Base-by-base conservation (phyloP, 2,888 invertebrate species). In the Julus scanicus region DNA sequence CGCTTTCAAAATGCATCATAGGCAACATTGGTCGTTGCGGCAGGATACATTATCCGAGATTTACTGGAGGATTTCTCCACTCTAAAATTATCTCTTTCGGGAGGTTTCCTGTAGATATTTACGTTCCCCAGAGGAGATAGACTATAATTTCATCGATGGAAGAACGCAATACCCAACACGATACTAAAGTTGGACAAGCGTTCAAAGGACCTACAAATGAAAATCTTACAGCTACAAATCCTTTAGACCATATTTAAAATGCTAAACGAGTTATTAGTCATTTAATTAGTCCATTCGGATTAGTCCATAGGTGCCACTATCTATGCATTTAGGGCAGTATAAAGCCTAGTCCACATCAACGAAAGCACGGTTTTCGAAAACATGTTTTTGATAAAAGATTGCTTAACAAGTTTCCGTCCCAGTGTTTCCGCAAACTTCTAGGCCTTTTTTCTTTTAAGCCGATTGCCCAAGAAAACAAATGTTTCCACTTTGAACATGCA, bases 21-120 rank as follows among this genome's bases (percentile, higher is more conserved):
- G 63, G 20, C 63, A 20, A 17, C 17, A 20, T n/a, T n/a, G 57
- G n/a, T 57, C 57, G n/a, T 57, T 57, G 17, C 57, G 57, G 57
- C 63, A 71, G 63, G 63, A 71, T 71, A 71, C 63, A 71, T 71
- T 71, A 71, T 71, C 63, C 63, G 63, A 71, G 63, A 71, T 71
- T 71, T 71, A 71, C 63, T 71, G 63, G 20, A 71, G 63, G 63
- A 71, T 71, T 71, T 71, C 63, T 71, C 63, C 63, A 71, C 63
- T 71, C 63, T 71, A 71, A 71, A 71, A 71, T 57, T 57, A 57
- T 57, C 57, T 57, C 57, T 15, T 57, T 57, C 57, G 57, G 57
- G 57, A 57, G 57, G 57, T 57, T 57, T 57, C 57, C 57, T 57
- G 57, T 57, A 57, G 57, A 57, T 57, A 57, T 57, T 57, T 57